Evolutionary conservation across 2,113 vertebrate genomes (phyloP).

Genomic region (Melospiza georgiana): DNA sequence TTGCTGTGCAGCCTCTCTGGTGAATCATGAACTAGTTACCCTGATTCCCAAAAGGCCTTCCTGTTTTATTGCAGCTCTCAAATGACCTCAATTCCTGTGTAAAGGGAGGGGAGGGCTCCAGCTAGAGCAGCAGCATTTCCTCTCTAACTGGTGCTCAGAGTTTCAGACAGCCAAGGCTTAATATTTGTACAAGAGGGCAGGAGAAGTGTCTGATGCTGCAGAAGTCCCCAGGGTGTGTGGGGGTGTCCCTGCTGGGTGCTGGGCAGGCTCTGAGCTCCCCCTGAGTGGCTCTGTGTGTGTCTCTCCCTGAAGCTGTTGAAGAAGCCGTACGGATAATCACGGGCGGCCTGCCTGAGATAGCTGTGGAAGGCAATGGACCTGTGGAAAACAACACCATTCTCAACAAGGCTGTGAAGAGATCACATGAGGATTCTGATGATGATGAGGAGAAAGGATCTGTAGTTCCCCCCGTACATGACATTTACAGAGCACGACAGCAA

Average conservation of each 20-base stretch:
- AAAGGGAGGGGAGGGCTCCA: not conserved
- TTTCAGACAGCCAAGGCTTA: accelerated
- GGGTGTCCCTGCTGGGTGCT: not conserved
- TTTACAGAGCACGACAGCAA: constrained; percentile 96
- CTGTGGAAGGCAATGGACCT: constrained; percentile 90
- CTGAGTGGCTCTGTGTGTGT: not conserved
- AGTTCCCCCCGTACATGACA: constrained; percentile 95
- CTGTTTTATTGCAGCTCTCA: not conserved
- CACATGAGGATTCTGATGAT: constrained; percentile 95
- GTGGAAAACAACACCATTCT: constrained; percentile 87
- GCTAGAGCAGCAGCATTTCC: not conserved
- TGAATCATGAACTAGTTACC: not conserved
- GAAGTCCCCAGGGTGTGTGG: not conserved
- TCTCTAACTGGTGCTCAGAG: not conserved
- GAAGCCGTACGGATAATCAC: constrained; percentile 95
- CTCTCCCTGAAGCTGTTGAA: constrained; percentile 82
- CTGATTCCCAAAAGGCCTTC: not conserved
- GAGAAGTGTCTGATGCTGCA: not conserved
- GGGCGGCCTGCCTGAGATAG: constrained; percentile 84
- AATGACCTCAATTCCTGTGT: not conserved
- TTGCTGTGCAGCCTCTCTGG: not conserved
- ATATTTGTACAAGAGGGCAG: not conserved
- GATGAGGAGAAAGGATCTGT: constrained; percentile 96
- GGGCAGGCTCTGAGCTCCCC: not conserved
- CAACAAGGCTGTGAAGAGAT: constrained; percentile 92